Evolutionary conservation across 2,797 vertebrate species (phyloP).

Genomic region (Cacajao melanocephalus): DNA sequence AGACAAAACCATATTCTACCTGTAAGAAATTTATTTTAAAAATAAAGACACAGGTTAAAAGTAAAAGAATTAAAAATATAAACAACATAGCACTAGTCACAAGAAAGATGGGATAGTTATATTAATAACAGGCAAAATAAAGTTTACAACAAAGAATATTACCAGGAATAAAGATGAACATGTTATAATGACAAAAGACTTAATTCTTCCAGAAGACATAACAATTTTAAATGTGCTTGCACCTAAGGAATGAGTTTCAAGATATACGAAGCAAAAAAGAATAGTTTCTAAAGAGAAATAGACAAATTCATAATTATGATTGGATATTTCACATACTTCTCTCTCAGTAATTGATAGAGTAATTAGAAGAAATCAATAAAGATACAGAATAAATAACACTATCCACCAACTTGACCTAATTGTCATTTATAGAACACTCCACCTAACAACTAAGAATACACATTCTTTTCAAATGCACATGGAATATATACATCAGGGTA

Average conservation of each 20-base stretch:
- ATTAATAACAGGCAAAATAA: not conserved
- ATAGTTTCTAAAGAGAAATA: conserved; percentile 11
- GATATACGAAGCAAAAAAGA: not conserved
- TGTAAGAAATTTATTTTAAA: not conserved
- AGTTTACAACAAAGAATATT: not conserved
- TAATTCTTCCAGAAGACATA: not conserved
- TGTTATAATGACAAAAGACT: not conserved
- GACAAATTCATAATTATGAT: not conserved
- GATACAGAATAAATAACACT: not conserved
- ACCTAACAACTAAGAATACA: not conserved
- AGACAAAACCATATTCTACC: not conserved
- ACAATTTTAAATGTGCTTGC: not conserved
- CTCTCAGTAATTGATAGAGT: not conserved
- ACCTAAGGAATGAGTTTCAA: not conserved
- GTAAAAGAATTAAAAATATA: not conserved
- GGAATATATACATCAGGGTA: not conserved
- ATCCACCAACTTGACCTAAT: not conserved
- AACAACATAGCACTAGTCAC: not conserved
- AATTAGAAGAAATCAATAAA: not conserved
- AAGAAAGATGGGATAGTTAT: not conserved
- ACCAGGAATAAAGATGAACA: not conserved
- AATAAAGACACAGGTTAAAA: conserved; percentile 24
- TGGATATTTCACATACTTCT: not conserved
- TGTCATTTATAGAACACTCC: not conserved
- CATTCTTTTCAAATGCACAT: not conserved